Conservation (phyloP, 1,140 invertebrate species). For the Drosophila pseudoananassae region DNA sequence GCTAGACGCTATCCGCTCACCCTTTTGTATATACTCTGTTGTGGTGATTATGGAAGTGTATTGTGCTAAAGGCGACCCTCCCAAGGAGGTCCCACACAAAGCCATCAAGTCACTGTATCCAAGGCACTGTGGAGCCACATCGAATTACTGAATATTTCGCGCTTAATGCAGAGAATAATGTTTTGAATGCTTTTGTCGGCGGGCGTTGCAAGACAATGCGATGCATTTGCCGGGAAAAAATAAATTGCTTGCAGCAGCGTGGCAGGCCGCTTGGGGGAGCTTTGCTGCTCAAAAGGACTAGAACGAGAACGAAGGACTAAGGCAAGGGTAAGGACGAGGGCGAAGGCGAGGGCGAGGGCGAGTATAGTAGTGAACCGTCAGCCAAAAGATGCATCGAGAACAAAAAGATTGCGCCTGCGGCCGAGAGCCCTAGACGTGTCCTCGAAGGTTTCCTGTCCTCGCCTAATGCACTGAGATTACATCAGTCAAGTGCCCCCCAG, state of each 20-base stretch:
- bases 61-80: conserved; percentile 23
- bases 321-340: neutral
- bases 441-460: conserved; percentile 57
- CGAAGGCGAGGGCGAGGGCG: conserved; percentile 7
- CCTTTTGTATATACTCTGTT: conserved; percentile 6
- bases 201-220: conserved; percentile 43
- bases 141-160: conserved; percentile 37
- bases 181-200: conserved; percentile 37
- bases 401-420: conserved; percentile 50
- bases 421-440: conserved; percentile 53
- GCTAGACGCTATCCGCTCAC: conserved; percentile 1
- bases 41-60: conserved; percentile 22
- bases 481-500: conserved; percentile 54
- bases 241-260: conserved; percentile 39
- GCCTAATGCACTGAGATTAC: conserved; percentile 59
- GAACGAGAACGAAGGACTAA: conserved; percentile 8
- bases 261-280: conserved; percentile 4
- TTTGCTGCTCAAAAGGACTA: conserved; percentile 5
- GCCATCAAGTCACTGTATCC: conserved; percentile 18
- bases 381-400: conserved; percentile 54
- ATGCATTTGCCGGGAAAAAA: conserved; percentile 34
- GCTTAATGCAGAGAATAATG: conserved; percentile 39
- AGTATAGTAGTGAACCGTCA: conserved; percentile 1
- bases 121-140: conserved; percentile 16
- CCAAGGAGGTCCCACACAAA: conserved; percentile 8